These are phyloP conservation scores for Thymelicus lineola DNA, from an alignment of 2,888 invertebrate species.

Conservation along the genomic window DNA sequence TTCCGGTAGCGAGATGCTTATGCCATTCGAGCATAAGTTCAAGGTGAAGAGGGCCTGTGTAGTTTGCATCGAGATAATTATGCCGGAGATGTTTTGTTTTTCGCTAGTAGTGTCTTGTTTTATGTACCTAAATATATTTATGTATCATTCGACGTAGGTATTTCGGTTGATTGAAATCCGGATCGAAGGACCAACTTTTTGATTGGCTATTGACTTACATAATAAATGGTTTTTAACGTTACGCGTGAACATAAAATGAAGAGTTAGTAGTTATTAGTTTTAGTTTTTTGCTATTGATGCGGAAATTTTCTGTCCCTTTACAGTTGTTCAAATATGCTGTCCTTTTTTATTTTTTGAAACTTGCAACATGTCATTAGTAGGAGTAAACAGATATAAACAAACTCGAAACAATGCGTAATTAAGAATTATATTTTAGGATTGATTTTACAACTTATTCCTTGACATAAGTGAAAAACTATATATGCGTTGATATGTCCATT, in stretches of 20 bases:
- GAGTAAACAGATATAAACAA: background rate
- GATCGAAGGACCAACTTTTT: background rate
- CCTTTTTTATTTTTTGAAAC: no score
- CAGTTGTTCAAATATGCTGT: no score
- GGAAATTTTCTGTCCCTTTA: no score
- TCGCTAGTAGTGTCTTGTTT: background rate
- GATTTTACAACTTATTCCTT: no score
- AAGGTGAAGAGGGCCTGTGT: constrained; percentile 12
- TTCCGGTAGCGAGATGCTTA: constrained; percentile 2
- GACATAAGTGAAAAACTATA: background rate
- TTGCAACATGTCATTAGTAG: background rate
- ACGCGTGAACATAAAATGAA: no score
- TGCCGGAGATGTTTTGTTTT: background rate
- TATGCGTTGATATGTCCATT: background rate
- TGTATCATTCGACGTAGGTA: no score
- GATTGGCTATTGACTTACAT: background rate
- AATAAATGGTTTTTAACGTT: no score
- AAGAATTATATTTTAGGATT: background rate
- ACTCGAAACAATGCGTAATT: background rate
- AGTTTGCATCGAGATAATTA: constrained; percentile 7
- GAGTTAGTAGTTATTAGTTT: no score
- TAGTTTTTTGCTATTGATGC: no score
- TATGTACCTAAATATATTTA: no score
- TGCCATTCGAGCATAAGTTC: constrained; percentile 12
- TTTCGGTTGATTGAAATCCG: background rate